A percentile compares a stretch with the other conserved stretches of the same genome.
Conservation (phyloP, 2,888 invertebrate genomes). For the Brassicogethes aeneus region DNA sequence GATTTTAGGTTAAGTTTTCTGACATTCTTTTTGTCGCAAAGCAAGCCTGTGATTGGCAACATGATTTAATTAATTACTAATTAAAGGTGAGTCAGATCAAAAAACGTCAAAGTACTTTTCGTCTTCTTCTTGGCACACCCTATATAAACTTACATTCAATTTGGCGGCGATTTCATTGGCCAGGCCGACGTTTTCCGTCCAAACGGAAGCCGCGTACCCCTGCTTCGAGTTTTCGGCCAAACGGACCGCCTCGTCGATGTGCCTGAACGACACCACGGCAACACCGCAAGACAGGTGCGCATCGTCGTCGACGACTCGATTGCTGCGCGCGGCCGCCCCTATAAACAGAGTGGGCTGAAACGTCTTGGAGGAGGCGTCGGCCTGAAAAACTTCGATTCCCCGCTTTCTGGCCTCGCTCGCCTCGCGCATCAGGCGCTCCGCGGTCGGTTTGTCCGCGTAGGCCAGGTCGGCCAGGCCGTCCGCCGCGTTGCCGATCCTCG, state of each 20-base stretch:
- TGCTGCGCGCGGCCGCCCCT: slow-evolving; percentile 25
- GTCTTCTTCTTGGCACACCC: too few species aligned
- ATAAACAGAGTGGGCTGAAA: slow-evolving; percentile 32
- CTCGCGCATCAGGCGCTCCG: slow-evolving; percentile 20
- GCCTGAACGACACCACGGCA: slow-evolving; percentile 44
- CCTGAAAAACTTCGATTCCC: slow-evolving; percentile 29
- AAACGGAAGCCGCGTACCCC: slow-evolving; percentile 46
- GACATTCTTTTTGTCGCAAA: too few species aligned
- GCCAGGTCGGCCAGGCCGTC: slow-evolving; percentile 43
- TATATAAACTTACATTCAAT: slow-evolving; percentile 40
- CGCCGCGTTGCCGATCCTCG: slow-evolving; percentile 34
- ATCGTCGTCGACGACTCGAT: slow-evolving; percentile 23
- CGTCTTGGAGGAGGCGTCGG: slow-evolving; percentile 10
- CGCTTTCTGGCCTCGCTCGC: slow-evolving; percentile 22
- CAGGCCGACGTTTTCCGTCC: slow-evolving; percentile 47
- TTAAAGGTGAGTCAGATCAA: too few species aligned
- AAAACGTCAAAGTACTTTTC: too few species aligned
- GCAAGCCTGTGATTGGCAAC: too few species aligned
- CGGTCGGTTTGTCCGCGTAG: slow-evolving; percentile 30
- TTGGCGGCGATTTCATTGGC: slow-evolving; percentile 45
- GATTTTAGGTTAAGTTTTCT: too few species aligned
- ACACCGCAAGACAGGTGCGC: slow-evolving; percentile 27
- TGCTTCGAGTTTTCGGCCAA: slow-evolving; percentile 46
- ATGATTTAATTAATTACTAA: too few species aligned
- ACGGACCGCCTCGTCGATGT: slow-evolving; percentile 46